These are phyloP conservation scores for Beaufortia kweichowensis DNA, from an alignment of 2,113 vertebrate genomes.

Conservation along the genomic window DNA sequence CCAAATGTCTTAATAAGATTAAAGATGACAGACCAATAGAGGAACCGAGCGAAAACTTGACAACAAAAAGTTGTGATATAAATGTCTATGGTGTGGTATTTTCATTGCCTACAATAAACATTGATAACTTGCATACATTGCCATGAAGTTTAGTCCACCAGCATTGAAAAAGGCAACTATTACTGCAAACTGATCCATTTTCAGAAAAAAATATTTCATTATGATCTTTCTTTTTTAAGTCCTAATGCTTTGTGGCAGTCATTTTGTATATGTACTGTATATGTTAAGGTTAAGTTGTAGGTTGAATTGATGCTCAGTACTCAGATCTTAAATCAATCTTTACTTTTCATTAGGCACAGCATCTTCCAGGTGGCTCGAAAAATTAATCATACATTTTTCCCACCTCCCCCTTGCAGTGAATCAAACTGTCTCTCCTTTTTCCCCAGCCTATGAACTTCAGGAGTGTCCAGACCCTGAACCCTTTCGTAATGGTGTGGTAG, in stretches of 20 bases:
- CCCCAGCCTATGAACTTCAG: conserved; percentile 92
- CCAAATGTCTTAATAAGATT: not conserved
- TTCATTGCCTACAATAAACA: conserved; percentile 1
- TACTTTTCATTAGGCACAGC: not conserved
- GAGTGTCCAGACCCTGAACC: conserved; percentile 95
- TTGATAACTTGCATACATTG: not conserved
- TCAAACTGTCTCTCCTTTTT: conserved; percentile 26
- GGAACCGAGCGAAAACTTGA: not conserved
- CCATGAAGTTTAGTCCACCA: not conserved
- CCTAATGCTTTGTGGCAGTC: not conserved
- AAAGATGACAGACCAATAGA: not conserved
- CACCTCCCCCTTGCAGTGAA: not conserved
- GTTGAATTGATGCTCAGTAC: not conserved
- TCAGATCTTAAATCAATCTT: not conserved
- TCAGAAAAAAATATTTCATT: no score
- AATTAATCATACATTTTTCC: not conserved
- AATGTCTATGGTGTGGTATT: not conserved
- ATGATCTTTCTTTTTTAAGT: no score
- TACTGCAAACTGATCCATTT: not conserved
- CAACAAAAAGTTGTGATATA: not conserved
- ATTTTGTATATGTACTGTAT: not conserved
- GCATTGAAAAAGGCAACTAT: not conserved
- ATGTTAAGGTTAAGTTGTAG: no score
- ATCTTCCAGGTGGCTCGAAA: not conserved
- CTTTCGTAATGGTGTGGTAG: conserved; percentile 87